Conservation (phyloP, 2,888 invertebrate species). For the Coleophora flavipennella region DNA sequence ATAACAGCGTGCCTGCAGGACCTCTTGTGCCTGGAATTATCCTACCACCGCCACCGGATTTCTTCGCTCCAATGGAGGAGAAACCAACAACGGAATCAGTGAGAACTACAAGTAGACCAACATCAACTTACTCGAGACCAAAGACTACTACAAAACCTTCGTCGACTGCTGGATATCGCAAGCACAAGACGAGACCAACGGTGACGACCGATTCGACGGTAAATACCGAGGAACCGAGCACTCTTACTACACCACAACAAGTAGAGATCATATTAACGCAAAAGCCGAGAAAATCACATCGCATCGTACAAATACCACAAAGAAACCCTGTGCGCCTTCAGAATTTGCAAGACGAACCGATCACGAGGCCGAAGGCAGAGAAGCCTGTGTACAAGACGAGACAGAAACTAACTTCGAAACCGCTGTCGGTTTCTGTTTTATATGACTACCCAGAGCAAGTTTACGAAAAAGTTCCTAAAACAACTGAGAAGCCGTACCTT, state of each 20-base stretch:
- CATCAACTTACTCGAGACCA: slow-evolving; percentile 36
- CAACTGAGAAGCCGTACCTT: slow-evolving; percentile 63
- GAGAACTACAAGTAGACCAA: slow-evolving; percentile 39
- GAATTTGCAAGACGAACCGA: slow-evolving; percentile 49
- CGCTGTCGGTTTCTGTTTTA: slow-evolving; percentile 59
- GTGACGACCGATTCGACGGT: slow-evolving; percentile 44
- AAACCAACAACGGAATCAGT: slow-evolving; percentile 41
- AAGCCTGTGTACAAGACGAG: slow-evolving; percentile 60
- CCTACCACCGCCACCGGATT: slow-evolving; percentile 89
- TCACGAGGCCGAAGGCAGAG: slow-evolving; percentile 52
- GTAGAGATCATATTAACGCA: slow-evolving; percentile 53
- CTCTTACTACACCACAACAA: slow-evolving; percentile 46
- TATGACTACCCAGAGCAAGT: slow-evolving; percentile 61
- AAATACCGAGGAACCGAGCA: slow-evolving; percentile 54
- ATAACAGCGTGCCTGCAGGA: slow-evolving; percentile 84
- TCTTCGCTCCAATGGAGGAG: slow-evolving; percentile 82
- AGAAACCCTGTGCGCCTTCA: slow-evolving; percentile 59
- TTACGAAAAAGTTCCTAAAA: slow-evolving; percentile 56
- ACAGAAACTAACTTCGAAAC: slow-evolving; percentile 64
- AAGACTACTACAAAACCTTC: slow-evolving; percentile 47
- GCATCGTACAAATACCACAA: slow-evolving; percentile 40
- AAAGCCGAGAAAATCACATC: slow-evolving; percentile 53
- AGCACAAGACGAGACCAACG: slow-evolving; percentile 53
- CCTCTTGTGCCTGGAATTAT: slow-evolving; percentile 92
- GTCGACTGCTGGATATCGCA: slow-evolving; percentile 43